phyloP scores from a whole-genome alignment of 2,797 vertebrate genomes.

The Halcyon badia region DNA sequence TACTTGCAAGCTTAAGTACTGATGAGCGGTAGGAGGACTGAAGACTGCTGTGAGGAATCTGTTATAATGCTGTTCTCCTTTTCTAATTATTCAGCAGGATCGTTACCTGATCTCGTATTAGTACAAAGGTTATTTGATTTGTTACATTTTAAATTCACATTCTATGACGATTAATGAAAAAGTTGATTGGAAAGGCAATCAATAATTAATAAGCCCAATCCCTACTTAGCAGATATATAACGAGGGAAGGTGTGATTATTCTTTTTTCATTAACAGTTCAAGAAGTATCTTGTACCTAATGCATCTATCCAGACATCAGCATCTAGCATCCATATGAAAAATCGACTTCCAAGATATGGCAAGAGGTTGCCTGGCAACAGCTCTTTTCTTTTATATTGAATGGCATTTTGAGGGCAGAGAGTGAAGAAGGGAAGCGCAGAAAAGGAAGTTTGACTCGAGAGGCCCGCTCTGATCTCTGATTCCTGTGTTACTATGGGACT shows the following conservation, averaged over 20 bases:
- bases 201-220: background rate
- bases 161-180: background rate
- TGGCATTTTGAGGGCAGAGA: constrained; percentile 18
- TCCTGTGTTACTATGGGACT: background rate
- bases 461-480: background rate
- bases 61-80: background rate
- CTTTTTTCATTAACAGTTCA: background rate
- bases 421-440: background rate
- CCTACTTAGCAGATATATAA: background rate
- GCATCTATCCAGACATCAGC: background rate
- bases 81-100: background rate
- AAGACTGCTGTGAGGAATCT: background rate
- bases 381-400: constrained; percentile 19
- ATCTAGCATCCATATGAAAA: background rate
- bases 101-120: background rate
- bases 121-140: background rate
- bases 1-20: constrained; percentile 61
- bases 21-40: constrained; percentile 10
- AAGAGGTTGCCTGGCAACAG: constrained; percentile 35
- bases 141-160: background rate
- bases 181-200: background rate
- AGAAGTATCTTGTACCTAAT: background rate
- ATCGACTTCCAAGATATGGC: background rate
- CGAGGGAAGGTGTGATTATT: constrained; percentile 8
- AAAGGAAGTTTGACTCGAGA: fast-evolving